Conservation (phyloP, 2,888 invertebrate species). For the Spodoptera picta region DNA sequence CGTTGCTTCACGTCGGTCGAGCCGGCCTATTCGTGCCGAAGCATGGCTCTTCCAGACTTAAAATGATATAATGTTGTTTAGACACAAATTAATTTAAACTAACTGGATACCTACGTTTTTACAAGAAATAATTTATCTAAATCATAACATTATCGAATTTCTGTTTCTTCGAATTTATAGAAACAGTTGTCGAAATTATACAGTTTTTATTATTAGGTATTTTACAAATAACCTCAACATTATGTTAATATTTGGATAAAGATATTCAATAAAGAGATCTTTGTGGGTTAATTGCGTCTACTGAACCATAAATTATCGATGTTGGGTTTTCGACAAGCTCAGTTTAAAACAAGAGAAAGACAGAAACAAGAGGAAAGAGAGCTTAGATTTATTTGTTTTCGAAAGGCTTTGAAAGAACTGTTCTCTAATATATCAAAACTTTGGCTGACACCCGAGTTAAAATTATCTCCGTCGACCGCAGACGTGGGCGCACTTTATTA, state of each 20-base stretch:
- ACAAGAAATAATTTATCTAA: conserved; percentile 13
- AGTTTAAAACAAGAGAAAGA: conserved; percentile 14
- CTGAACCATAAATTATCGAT: conserved; percentile 18
- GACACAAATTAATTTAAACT: conserved; percentile 14
- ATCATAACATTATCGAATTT: background rate
- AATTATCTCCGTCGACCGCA: conserved; percentile 64
- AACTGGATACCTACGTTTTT: background rate
- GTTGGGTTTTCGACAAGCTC: conserved; percentile 11
- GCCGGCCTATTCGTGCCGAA: no score
- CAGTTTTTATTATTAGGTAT: conserved; percentile 1
- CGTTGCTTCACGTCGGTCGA: no score
- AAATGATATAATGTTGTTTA: conserved; percentile 31
- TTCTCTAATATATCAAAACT: conserved; percentile 60
- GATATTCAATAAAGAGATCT: conserved; percentile 19
- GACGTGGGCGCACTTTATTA: conserved; percentile 67
- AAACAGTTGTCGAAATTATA: background rate
- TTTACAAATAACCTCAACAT: conserved; percentile 10
- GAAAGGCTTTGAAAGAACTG: conserved; percentile 34
- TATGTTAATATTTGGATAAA: conserved; percentile 30
- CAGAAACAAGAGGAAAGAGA: conserved; percentile 7
- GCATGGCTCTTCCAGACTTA: background rate
- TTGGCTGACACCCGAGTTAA: conserved; percentile 55
- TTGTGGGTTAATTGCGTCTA: conserved; percentile 36
- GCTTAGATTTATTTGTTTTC: conserved; percentile 47
- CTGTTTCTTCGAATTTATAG: background rate